Evolutionary conservation across 2,888 invertebrate genomes (phyloP).

Genomic region (Papilio gigon): DNA sequence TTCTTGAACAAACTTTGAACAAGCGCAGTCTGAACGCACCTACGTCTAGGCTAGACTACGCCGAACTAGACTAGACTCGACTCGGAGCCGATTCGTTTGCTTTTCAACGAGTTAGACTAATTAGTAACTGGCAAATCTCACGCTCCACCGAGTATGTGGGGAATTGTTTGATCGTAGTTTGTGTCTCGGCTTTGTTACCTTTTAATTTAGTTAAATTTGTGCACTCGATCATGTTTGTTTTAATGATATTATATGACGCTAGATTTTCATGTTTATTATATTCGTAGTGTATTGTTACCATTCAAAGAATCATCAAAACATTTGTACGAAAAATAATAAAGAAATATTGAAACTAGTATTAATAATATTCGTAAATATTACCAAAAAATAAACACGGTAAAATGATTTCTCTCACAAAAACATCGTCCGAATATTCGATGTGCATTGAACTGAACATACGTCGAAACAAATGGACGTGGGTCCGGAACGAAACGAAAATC

Average conservation of each 20-base stretch:
- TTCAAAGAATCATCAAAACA: too few relatives aligned
- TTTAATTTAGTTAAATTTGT: slow-evolving; percentile 19
- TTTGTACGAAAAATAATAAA: too few relatives aligned
- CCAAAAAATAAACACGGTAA: neutral
- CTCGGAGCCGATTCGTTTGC: slow-evolving; percentile 33
- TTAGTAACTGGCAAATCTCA: slow-evolving; percentile 33
- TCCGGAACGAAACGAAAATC: slow-evolving; percentile 14
- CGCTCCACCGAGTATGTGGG: slow-evolving; percentile 20
- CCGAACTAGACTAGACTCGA: slow-evolving; percentile 27
- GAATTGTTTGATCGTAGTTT: slow-evolving; percentile 21
- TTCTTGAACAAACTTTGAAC: slow-evolving; percentile 41
- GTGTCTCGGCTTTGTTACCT: neutral
- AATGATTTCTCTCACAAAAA: slow-evolving; percentile 8
- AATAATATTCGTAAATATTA: neutral
- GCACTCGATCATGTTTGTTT: slow-evolving; percentile 1
- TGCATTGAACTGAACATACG: slow-evolving; percentile 17
- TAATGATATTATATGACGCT: neutral
- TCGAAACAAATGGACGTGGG: slow-evolving; percentile 20
- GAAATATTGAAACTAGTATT: too few relatives aligned
- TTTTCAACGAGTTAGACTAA: slow-evolving; percentile 40
- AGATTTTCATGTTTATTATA: neutral
- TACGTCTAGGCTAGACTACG: slow-evolving; percentile 24
- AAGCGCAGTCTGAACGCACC: slow-evolving; percentile 32
- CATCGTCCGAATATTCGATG: neutral
- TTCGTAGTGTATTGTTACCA: neutral